Evolutionary conservation across 2,888 invertebrate genomes (phyloP), one percentile per base, ranked within the genome.

Genomic region (Ormyrus thymus): DNA sequence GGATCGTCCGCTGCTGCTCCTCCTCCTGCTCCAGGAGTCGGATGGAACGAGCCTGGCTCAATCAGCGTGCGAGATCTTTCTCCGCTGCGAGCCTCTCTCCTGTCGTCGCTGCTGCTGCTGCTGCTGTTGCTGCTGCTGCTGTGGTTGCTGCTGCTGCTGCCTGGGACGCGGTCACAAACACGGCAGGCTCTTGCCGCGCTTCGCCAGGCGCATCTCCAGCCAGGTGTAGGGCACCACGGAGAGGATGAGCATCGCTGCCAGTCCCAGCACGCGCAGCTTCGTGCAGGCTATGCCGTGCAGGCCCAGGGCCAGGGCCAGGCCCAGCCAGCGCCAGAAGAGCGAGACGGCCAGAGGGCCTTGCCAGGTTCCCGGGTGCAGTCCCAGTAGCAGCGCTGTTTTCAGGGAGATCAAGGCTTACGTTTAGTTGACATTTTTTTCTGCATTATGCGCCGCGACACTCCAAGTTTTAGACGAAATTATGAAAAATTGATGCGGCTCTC

Each of bases 251-350:
- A 91, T 90, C 55, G 89, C 89, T 5, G 91, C 91, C 74, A 93
- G 86, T 88, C 86, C 93, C 83, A 83, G 91, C 80, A 82, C 92
- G 74, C 81, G 91, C 87, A 80, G 90, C 84, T 85, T 91, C 87
- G 92, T 91, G 85, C 93, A 93, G 0, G 93, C 91, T 29, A 92
- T 86, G 0, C 92, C 91, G n/a, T 93, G 93, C 4, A 93, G 91
- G 2, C 92, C 92, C 1, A 93, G 92, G 1, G 92, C 92, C 56
- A 93, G 84, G 0, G 93, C 91, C 48, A 93, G 87, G 0, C 93
- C 92, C 85, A 93, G 90, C 76, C 92, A 93, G 1, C 93, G 92
- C 83, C 93, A 90, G 76, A 92, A 90, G 68, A 90, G 87, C 69
- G 90, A 89, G 50, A 89, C 89, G 7, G 91, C 89, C 71, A 91